Evolutionary conservation across 2,113 vertebrate species (phyloP), one percentile per base, ranked within the genome.

Genomic region (Opisthocomus hoazin): DNA sequence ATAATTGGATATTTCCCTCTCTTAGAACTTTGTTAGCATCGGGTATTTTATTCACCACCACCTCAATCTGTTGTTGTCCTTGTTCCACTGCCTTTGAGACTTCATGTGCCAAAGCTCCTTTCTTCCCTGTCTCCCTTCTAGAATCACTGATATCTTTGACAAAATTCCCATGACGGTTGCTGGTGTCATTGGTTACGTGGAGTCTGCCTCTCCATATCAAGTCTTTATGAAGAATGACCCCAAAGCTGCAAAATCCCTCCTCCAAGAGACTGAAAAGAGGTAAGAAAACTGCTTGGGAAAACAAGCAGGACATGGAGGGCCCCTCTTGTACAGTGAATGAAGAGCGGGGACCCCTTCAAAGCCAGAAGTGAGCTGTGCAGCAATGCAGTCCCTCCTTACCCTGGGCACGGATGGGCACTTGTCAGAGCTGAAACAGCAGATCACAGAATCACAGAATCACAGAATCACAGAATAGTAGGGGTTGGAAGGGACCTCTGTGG

Each of bases 121-220:
- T 77, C 53, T 66, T 36, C 10, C 27, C 23, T 0, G 0, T 45
- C n/a, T 57, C 16, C n/a, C 56, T 45, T 54, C 37, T 41, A 99
- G 99, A 96, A 71, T 98, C 77, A 98, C 98, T 5, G n/a, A 89
- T 23, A 97, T 98, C 77, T 63, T 57, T 15, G 90, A 90, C 66
- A 97, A 91, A 48, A 89, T 78, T 23, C 82, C 96, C 15, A 96
- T 98, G 96, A 97, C 97, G 0, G 83, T 99, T 39, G 95, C 96
- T 87, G 90, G 95, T 43, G 97, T 97, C 86, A 91, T 98, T 45
- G 98, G 98, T 45, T 93, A 98, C 58, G 30, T 98, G 32, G 97
- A 99, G 93, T 98, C 98, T 32, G 96, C 97, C 80, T 98, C 98
- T 80, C 39, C 85, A 0, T 99, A 98, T 90, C 98, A 99, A 96